phyloP scores from a whole-genome alignment of 2,797 vertebrate genomes.

The Myotis myotis region DNA sequence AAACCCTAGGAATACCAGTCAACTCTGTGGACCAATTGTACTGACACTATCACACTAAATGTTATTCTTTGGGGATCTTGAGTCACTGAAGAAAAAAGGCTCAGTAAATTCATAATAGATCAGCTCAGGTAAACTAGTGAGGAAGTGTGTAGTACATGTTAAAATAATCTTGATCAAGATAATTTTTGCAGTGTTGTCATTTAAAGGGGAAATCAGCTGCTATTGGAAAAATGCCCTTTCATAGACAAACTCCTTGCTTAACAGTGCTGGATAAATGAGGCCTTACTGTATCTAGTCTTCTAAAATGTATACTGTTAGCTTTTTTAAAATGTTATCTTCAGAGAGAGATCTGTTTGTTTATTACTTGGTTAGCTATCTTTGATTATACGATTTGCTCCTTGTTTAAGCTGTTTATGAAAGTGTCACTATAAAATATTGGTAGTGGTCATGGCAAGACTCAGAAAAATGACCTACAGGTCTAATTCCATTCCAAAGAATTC shows the following conservation, averaged over 20 bases:
- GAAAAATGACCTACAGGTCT: conserved; percentile 63
- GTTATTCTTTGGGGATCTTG: background rate
- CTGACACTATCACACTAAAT: background rate
- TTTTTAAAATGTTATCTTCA: conserved; percentile 39
- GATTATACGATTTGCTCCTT: conserved; percentile 44
- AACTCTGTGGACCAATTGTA: background rate
- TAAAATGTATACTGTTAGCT: background rate
- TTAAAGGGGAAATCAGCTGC: conserved; percentile 15
- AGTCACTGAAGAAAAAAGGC: background rate
- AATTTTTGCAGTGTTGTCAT: conserved; percentile 13
- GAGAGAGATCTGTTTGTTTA: conserved; percentile 49
- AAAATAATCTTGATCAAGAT: conserved; percentile 39
- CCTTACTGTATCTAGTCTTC: background rate
- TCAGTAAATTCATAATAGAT: background rate
- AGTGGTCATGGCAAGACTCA: background rate
- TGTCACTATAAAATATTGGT: conserved; percentile 64
- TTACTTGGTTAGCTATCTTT: conserved; percentile 42
- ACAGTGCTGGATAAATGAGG: background rate
- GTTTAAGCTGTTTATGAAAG: conserved; percentile 70
- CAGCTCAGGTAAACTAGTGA: background rate
- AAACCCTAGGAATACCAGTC: background rate
- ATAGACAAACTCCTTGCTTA: background rate
- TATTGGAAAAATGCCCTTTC: background rate
- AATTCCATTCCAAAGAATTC: conserved; percentile 67
- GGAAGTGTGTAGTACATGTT: background rate